Evolutionary conservation across 2,113 vertebrate species (phyloP).

Genomic region (Geococcyx californianus): DNA sequence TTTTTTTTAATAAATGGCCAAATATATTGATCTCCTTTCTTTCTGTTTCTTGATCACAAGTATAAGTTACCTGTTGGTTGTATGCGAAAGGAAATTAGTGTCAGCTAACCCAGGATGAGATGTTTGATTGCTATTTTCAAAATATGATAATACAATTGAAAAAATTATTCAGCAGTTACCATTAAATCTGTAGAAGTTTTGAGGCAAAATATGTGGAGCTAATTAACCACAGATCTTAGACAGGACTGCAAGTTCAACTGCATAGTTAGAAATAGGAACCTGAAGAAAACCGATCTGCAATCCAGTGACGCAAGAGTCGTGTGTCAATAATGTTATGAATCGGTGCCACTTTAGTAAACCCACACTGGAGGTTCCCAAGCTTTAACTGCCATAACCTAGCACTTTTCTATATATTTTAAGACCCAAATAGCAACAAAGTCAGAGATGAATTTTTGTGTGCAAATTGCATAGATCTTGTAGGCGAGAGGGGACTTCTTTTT

Average conservation of each 20-base stretch:
- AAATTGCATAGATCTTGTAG: neutral
- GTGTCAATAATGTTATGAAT: neutral
- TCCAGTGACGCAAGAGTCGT: neutral
- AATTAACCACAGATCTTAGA: no score
- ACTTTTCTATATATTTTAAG: neutral
- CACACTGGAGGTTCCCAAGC: neutral
- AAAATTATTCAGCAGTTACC: no score
- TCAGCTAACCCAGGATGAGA: neutral
- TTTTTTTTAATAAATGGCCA: neutral
- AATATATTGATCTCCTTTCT: neutral
- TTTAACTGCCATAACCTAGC: neutral
- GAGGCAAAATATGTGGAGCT: no score
- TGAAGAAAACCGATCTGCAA: neutral
- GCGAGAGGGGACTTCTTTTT: neutral
- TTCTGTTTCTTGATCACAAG: neutral
- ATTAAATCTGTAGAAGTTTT: no score
- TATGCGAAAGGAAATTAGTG: neutral
- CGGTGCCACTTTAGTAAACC: neutral
- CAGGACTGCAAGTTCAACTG: no score
- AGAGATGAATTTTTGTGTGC: neutral
- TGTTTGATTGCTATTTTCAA: neutral
- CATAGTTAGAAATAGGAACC: neutral
- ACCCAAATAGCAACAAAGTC: neutral
- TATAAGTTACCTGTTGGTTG: neutral
- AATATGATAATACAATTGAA: no score